A percentile compares a stretch with the other conserved stretches of the same genome.
phyloP scores from a whole-genome alignment of 2,113 vertebrate species.

The Dromaius novaehollandiae region DNA sequence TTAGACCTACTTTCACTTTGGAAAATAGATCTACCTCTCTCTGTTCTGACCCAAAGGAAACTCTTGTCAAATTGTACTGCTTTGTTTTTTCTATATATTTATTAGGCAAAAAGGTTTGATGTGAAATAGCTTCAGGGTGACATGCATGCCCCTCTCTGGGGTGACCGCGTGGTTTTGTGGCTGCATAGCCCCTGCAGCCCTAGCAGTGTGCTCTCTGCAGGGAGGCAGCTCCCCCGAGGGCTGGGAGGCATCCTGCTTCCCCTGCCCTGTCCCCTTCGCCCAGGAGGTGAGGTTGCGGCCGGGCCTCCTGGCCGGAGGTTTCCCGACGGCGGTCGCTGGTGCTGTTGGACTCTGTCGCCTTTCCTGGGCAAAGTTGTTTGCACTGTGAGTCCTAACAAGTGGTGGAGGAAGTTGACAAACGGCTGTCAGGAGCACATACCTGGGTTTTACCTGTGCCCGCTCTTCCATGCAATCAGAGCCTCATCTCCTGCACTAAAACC shows the following conservation, averaged over 20 bases:
- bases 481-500: background rate
- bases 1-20: background rate
- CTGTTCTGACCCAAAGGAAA: background rate
- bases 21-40: slow-evolving; percentile 5
- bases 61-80: background rate
- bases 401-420: slow-evolving; percentile 41
- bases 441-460: background rate
- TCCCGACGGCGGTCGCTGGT: slow-evolving; percentile 27
- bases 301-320: background rate
- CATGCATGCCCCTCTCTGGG: background rate
- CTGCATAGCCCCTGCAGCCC: background rate
- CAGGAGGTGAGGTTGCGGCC: background rate
- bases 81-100: background rate
- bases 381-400: slow-evolving; percentile 46
- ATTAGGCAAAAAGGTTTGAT: slow-evolving; percentile 9
- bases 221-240: background rate
- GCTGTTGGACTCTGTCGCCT: slow-evolving; percentile 28
- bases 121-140: background rate
- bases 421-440: background rate
- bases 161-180: background rate
- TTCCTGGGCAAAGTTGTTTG: slow-evolving; percentile 56
- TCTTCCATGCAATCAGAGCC: background rate
- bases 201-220: background rate
- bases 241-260: background rate
- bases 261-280: background rate